A percentile compares a stretch with the other conserved stretches of the same genome.
These are phyloP conservation scores for Drosophila orosa DNA, from an alignment of 1,140 invertebrate species.

Conservation along the genomic window DNA sequence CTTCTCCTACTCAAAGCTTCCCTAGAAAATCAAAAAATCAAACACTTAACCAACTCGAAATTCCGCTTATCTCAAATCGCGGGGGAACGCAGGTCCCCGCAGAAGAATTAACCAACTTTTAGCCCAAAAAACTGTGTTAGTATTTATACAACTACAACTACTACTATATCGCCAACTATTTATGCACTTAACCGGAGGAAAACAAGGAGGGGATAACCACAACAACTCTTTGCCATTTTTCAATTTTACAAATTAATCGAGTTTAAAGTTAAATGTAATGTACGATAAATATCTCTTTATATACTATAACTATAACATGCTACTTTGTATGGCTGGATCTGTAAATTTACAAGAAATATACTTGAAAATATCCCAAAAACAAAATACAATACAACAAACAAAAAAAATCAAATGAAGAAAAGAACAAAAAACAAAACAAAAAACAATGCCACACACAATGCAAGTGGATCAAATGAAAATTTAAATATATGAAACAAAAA, in stretches of 20 bases:
- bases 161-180: conserved; percentile 40
- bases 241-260: conserved; percentile 56
- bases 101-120: conserved; percentile 37
- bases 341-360: conserved; percentile 64
- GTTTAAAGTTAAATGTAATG: conserved; percentile 56
- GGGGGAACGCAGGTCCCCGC: conserved; percentile 1
- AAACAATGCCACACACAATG: conserved; percentile 51
- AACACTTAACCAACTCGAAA: conserved; percentile 42
- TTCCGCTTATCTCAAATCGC: conserved; percentile 54
- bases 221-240: conserved; percentile 67
- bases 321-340: conserved; percentile 71
- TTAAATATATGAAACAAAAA: conserved; percentile 48
- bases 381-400: conserved; percentile 13
- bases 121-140: conserved; percentile 69
- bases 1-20: conserved; percentile 2
- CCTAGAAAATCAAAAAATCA: conserved; percentile 2
- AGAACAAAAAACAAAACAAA: conserved; percentile 32
- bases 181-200: conserved; percentile 38
- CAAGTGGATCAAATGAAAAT: conserved; percentile 45
- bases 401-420: conserved; percentile 40
- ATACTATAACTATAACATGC: conserved; percentile 23
- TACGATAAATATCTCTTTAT: conserved; percentile 43
- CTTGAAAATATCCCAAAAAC: conserved; percentile 41
- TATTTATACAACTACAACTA: conserved; percentile 59
- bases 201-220: conserved; percentile 28